Evolutionary conservation across 2,113 vertebrate genomes (phyloP).

Genomic region (Mionectes macconnelli): DNA sequence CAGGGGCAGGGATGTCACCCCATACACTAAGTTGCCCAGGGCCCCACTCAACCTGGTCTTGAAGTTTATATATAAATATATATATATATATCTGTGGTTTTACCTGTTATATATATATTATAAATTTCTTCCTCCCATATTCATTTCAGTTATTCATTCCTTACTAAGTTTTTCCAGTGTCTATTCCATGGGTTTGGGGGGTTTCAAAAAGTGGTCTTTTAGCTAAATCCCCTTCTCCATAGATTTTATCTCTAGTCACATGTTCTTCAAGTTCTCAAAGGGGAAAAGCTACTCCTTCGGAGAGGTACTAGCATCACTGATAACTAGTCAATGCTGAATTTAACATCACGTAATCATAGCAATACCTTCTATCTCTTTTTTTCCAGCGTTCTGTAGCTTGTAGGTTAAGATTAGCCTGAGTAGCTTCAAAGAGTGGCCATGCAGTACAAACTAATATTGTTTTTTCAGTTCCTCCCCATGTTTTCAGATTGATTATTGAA

Average conservation of each 20-base stretch:
- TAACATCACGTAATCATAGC: background rate
- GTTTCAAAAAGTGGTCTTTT: background rate
- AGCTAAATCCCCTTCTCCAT: fast-evolving
- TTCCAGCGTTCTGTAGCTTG: background rate
- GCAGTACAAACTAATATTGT: background rate
- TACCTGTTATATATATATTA: too few species aligned
- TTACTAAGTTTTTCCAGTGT: background rate
- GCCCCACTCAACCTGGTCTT: background rate
- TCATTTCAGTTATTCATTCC: background rate
- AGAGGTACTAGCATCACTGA: background rate
- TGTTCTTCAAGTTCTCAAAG: background rate
- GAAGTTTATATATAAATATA: background rate
- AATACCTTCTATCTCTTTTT: background rate
- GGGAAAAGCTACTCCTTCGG: background rate
- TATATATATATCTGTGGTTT: background rate
- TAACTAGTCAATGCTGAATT: background rate
- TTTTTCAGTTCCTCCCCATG: background rate
- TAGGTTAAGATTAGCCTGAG: background rate
- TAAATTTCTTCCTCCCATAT: background rate
- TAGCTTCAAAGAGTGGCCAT: background rate
- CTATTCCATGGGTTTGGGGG: fast-evolving
- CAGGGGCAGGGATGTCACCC: background rate
- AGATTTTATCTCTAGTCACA: background rate
- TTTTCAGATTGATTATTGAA: background rate
- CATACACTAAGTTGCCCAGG: background rate